phyloP scores from a whole-genome alignment of 2,797 vertebrate species.

The Aplochiton taeniatus region DNA sequence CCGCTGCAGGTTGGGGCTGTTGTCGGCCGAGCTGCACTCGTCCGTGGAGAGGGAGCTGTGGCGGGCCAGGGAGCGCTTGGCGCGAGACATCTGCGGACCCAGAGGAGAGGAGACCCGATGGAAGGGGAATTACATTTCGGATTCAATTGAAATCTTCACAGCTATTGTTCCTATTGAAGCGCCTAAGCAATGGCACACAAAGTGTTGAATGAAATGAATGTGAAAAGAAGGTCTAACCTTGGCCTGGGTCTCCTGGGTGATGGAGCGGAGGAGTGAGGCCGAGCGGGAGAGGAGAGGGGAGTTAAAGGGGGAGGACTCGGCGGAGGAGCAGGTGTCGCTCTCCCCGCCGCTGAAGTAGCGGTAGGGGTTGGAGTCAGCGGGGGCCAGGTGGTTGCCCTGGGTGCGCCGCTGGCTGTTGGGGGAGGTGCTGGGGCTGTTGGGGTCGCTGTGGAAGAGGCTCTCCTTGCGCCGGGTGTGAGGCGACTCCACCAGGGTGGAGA shows the following conservation, averaged over 20 bases:
- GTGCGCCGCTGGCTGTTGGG: slow-evolving; percentile 79
- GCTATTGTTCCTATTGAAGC: neutral
- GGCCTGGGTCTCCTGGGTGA: slow-evolving; percentile 90
- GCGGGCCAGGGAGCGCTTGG: slow-evolving; percentile 87
- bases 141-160: slow-evolving; percentile 1
- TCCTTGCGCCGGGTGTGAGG: slow-evolving; percentile 95
- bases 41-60: slow-evolving; percentile 94
- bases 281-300: slow-evolving; percentile 94
- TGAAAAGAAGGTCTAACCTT: slow-evolving; percentile 71
- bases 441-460: slow-evolving; percentile 94
- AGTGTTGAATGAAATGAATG: too few relatives aligned
- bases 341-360: slow-evolving; percentile 94
- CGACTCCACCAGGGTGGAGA: slow-evolving; percentile 91
- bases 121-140: neutral
- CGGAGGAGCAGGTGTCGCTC: slow-evolving; percentile 95
- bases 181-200: neutral
- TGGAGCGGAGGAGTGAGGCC: slow-evolving; percentile 89
- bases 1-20: slow-evolving; percentile 89
- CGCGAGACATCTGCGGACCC: slow-evolving; percentile 75
- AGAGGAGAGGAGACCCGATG: neutral
- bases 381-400: slow-evolving; percentile 75
- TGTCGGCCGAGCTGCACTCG: slow-evolving; percentile 91
- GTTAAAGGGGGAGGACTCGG: slow-evolving; percentile 91
- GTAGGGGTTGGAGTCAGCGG: slow-evolving; percentile 84
- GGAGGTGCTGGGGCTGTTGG: slow-evolving; percentile 86